These are phyloP conservation scores for Cantharis lateralis DNA, from an alignment of 2,888 invertebrate species.

Conservation along the genomic window DNA sequence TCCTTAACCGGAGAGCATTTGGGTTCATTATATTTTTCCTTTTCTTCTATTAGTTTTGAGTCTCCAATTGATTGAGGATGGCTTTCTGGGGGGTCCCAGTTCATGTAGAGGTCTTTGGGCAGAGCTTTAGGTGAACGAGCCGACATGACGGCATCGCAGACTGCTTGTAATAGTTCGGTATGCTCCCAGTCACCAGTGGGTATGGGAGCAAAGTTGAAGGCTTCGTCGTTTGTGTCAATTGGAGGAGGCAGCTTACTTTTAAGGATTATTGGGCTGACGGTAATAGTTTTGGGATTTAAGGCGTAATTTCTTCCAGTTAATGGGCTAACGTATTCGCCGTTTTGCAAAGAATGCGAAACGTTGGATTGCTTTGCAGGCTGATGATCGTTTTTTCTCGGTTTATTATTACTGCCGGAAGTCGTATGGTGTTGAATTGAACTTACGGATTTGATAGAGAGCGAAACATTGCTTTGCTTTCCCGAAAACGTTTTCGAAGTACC, in stretches of 20 bases:
- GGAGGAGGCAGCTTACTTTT: conserved; percentile 18
- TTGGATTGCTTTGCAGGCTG: neutral
- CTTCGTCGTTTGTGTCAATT: conserved; percentile 15
- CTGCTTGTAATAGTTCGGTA: conserved; percentile 20
- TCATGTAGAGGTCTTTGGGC: neutral
- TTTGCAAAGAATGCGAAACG: neutral
- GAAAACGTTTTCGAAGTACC: neutral
- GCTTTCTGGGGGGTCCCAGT: neutral
- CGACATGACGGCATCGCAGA: conserved; percentile 30
- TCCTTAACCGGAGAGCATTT: neutral
- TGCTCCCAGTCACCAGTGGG: conserved; percentile 21
- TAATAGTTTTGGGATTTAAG: conserved; percentile 9
- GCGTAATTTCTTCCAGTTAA: conserved; percentile 25
- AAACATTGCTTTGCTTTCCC: neutral
- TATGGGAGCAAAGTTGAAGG: neutral
- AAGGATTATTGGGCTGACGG: neutral
- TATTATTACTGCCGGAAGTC: neutral
- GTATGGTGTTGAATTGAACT: neutral
- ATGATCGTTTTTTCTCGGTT: neutral
- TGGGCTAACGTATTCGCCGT: conserved; percentile 17
- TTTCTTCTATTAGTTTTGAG: neutral
- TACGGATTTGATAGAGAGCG: neutral
- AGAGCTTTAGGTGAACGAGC: neutral
- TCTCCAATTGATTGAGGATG: neutral
- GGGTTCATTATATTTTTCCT: neutral